phyloP scores from a whole-genome alignment of 2,113 vertebrate genomes.

The Oncorhynchus keta region DNA sequence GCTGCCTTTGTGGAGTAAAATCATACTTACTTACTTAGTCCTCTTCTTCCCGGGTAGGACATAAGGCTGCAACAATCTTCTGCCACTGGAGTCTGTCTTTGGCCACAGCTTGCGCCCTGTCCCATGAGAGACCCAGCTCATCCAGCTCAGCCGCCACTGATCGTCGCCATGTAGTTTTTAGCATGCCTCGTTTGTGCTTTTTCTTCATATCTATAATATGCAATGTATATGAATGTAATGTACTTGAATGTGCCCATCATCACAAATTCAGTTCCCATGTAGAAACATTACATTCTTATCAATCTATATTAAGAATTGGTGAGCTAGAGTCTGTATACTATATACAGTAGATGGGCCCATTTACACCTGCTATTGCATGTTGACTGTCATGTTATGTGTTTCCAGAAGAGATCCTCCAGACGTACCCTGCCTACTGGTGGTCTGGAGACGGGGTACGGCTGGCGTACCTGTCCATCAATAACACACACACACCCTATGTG shows the following conservation, averaged over 20 bases:
- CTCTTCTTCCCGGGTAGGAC: no score
- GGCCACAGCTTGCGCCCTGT: no score
- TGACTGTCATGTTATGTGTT: not conserved
- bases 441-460: not conserved
- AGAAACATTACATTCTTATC: not conserved
- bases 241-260: no score
- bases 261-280: no score
- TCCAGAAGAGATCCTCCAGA: not conserved
- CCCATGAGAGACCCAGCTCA: no score
- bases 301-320: not conserved
- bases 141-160: no score
- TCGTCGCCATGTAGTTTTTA: no score
- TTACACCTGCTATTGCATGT: not conserved
- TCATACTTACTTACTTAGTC: not conserved
- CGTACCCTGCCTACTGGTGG: not conserved
- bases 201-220: no score
- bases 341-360: not conserved
- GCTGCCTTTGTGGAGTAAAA: not conserved
- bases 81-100: no score
- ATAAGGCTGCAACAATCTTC: no score
- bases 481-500: not conserved
- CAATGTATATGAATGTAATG: no score
- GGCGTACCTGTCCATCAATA: not conserved
- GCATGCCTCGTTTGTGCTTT: not conserved
- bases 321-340: no score